Percentiles rank a stretch among this genome's conserved stretches.
phyloP scores from a whole-genome alignment of 2,797 vertebrate genomes.

The Hypotaenidia philippensis region DNA sequence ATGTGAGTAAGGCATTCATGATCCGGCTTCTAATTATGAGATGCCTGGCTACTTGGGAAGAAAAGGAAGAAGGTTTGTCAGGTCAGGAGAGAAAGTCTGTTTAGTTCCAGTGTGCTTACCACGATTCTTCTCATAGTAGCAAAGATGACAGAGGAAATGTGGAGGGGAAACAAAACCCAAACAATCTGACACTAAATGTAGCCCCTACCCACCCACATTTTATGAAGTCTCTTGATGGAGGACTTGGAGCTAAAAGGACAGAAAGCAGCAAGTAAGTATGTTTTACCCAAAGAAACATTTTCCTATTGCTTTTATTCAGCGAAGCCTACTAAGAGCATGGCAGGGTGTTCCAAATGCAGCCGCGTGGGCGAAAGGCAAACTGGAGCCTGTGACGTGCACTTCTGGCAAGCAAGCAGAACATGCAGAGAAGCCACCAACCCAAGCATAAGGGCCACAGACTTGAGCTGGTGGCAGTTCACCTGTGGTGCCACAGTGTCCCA shows the following conservation, averaged over 20 bases:
- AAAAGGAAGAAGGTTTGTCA: neutral
- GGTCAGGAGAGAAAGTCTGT: neutral
- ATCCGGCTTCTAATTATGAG: neutral
- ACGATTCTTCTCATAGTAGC: neutral
- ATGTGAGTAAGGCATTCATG: neutral
- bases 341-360: neutral
- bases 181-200: neutral
- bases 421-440: neutral
- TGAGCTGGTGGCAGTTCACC: neutral
- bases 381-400: neutral
- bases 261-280: neutral
- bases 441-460: neutral
- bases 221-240: neutral
- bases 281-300: neutral
- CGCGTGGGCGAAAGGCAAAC: neutral
- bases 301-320: neutral
- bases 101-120: neutral
- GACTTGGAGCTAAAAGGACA: neutral
- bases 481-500: neutral
- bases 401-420: neutral
- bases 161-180: neutral
- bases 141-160: neutral
- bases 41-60: constrained; percentile 9
- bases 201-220: rapidly evolving
- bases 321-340: rapidly evolving